These are phyloP conservation scores for Erythrocercus mccallii DNA, from an alignment of 2,113 vertebrate genomes.

Conservation along the genomic window DNA sequence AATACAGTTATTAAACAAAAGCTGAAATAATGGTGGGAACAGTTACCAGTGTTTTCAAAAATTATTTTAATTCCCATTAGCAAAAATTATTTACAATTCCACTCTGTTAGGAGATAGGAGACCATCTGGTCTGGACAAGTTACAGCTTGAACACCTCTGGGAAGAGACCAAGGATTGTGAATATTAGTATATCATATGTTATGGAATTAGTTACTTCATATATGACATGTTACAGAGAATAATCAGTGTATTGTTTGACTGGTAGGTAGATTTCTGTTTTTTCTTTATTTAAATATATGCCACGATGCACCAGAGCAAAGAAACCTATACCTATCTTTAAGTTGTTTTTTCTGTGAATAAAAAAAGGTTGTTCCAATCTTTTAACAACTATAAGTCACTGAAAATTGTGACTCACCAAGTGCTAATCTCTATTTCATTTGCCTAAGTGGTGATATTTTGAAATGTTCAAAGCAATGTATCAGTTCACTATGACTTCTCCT, in stretches of 20 bases:
- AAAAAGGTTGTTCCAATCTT: background rate
- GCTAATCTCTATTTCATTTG: background rate
- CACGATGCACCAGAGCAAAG: background rate
- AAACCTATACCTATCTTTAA: background rate
- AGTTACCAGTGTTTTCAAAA: background rate
- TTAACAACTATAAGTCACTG: background rate
- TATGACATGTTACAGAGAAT: background rate
- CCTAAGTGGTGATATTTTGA: background rate
- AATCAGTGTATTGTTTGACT: background rate
- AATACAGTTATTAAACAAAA: background rate
- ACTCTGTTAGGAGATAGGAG: background rate
- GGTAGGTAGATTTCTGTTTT: background rate
- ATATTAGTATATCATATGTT: background rate
- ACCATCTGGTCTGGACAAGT: rapidly evolving
- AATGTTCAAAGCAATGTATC: background rate
- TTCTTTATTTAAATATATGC: background rate
- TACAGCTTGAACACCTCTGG: background rate
- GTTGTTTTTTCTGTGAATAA: background rate
- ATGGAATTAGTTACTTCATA: background rate
- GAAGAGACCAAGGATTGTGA: background rate
- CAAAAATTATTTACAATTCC: background rate
- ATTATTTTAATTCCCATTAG: background rate
- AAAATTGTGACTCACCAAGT: background rate
- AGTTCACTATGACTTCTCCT: background rate
- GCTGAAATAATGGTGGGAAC: background rate